These are phyloP conservation scores for Phymorhynchus buccinoides DNA, from an alignment of 1,140 invertebrate genomes.

Conservation along the genomic window DNA sequence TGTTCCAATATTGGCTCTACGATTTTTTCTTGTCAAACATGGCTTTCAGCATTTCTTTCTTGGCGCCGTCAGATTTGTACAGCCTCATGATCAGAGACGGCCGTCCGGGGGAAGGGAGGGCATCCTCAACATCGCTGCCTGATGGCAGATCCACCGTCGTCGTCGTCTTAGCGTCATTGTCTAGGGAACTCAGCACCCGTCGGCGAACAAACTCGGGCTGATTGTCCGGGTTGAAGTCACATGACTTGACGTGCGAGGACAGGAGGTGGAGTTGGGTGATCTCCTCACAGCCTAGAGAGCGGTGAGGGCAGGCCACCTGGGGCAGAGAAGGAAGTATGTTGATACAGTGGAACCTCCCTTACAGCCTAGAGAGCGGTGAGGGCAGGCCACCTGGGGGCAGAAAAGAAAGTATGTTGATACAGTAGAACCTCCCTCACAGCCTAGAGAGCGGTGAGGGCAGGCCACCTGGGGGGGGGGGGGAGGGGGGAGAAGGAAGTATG, in stretches of 20 bases:
- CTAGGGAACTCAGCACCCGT: slow-evolving; percentile 24
- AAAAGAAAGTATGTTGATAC: too few species aligned
- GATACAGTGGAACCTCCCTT: too few species aligned
- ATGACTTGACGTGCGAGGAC: slow-evolving; percentile 53
- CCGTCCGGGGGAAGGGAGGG: slow-evolving; percentile 52
- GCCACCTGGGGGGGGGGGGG: too few species aligned
- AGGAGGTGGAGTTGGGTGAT: slow-evolving; percentile 55
- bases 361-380: too few species aligned
- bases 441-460: too few species aligned
- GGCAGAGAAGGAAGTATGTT: slow-evolving; percentile 19
- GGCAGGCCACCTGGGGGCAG: too few species aligned
- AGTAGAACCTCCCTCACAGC: too few species aligned
- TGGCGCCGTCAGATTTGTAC: slow-evolving; percentile 49
- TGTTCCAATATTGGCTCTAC: neutral
- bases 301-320: slow-evolving; percentile 61
- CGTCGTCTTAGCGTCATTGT: neutral
- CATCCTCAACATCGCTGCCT: slow-evolving; percentile 7
- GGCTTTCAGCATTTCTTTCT: slow-evolving; percentile 51
- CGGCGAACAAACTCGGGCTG: slow-evolving; percentile 59
- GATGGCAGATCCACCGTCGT: neutral
- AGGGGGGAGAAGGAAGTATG: too few species aligned
- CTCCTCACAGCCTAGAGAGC: slow-evolving; percentile 56
- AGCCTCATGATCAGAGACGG: slow-evolving; percentile 60
- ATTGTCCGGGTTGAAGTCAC: slow-evolving; percentile 62
- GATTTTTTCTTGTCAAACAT: slow-evolving; percentile 58